phyloP scores from a whole-genome alignment of 2,797 vertebrate genomes.

The Anolis apletophallus region DNA sequence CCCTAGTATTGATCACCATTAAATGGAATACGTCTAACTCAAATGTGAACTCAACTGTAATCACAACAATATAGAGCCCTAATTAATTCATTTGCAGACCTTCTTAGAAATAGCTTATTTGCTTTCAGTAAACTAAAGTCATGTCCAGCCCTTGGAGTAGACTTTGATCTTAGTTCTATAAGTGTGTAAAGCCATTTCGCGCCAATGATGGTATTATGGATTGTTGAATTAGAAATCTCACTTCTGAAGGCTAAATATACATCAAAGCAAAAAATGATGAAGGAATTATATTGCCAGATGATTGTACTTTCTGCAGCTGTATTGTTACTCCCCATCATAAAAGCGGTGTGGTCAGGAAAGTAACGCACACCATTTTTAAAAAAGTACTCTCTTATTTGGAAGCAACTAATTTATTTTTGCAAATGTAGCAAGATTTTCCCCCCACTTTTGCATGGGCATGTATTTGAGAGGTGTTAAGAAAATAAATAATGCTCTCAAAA shows the following conservation, averaged over 20 bases:
- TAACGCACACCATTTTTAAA: constrained; percentile 22
- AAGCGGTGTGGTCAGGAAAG: not conserved
- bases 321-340: not conserved
- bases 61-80: not conserved
- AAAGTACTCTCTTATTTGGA: not conserved
- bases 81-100: not conserved
- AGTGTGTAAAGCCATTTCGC: not conserved
- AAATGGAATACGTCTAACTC: not conserved
- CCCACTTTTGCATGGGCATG: constrained; percentile 10
- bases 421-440: constrained; percentile 22
- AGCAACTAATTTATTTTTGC: constrained; percentile 20
- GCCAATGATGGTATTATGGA: not conserved
- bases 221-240: constrained; percentile 38
- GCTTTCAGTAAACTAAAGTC: constrained; percentile 3
- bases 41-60: not conserved
- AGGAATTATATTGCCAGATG: not conserved
- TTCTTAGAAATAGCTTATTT: not conserved
- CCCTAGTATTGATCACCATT: not conserved
- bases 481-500: constrained; percentile 45
- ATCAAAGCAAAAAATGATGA: not conserved
- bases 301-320: constrained; percentile 1
- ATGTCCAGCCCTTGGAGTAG: not conserved
- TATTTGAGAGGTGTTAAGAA: constrained; percentile 37
- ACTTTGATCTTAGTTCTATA: constrained; percentile 32
- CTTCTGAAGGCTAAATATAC: constrained; percentile 15